These are phyloP conservation scores for Australoheros facetus DNA, from an alignment of 2,797 vertebrate species.

Conservation along the genomic window DNA sequence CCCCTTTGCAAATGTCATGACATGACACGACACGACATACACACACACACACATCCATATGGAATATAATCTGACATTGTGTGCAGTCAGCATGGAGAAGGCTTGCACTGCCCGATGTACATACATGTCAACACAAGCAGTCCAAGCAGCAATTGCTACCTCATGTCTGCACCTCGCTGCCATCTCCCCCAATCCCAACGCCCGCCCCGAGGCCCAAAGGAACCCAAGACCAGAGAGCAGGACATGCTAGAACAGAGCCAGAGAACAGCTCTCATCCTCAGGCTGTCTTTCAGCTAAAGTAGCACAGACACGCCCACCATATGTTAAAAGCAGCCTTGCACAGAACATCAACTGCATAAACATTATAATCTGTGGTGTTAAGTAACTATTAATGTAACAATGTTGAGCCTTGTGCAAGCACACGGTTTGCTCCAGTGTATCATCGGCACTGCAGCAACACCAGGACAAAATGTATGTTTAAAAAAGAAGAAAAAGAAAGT, in stretches of 20 bases:
- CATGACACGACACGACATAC: slow-evolving; percentile 15
- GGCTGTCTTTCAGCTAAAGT: slow-evolving; percentile 65
- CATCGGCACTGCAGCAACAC: neutral
- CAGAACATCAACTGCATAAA: slow-evolving; percentile 41
- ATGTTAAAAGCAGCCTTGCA: slow-evolving; percentile 49
- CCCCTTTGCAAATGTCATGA: slow-evolving; percentile 19
- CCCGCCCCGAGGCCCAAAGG: slow-evolving; percentile 44
- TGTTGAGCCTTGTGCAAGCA: neutral
- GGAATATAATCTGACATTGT: slow-evolving; percentile 38
- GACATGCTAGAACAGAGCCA: slow-evolving; percentile 67
- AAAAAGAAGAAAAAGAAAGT: neutral
- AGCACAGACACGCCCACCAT: slow-evolving; percentile 71
- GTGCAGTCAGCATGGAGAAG: slow-evolving; percentile 46
- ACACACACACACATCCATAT: neutral
- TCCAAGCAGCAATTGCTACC: slow-evolving; percentile 20
- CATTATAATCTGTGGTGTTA: slow-evolving; percentile 1
- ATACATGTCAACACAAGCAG: slow-evolving; percentile 37
- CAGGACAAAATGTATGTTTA: neutral
- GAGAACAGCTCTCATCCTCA: slow-evolving; percentile 57
- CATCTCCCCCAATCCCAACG: neutral
- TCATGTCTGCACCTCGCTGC: slow-evolving; percentile 2
- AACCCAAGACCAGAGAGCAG: slow-evolving; percentile 50
- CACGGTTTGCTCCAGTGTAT: neutral
- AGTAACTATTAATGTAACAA: neutral
- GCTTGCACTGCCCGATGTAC: slow-evolving; percentile 5